Base-by-base conservation (phyloP, 1,140 invertebrate genomes). In the Lepidurus packardi region DNA sequence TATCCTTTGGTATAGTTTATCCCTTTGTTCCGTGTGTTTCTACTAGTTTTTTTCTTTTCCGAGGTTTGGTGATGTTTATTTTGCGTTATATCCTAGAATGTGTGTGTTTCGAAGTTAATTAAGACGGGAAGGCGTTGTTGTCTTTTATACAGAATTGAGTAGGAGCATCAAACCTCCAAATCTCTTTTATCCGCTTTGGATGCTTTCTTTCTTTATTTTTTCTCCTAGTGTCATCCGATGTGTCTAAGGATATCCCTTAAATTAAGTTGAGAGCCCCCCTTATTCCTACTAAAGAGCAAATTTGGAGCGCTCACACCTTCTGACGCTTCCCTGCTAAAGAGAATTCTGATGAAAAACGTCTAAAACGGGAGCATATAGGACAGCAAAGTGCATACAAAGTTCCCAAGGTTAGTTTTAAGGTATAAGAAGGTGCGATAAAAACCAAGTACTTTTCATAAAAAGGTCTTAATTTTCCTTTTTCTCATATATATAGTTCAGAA, bases 21-120 rank as follows among this genome's bases (percentile, higher is more conserved):
- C 16, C 13, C 21, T 65, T 65, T 65, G 53, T 65, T 21, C 16
- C 13, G 0, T 16, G 21, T 65, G 16, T 13, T 7, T 13, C 53
- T 21, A 65, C 8, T 21, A 13, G 13, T 65, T 65, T 16, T 65
- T 65, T 13, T n/a, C 21, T 13, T 65, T 21, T 7, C 1, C 53
- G 53, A 65, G 21, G 53, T 21, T 21, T 65, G 34, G 53, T 16
- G 53, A 6, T 65, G 53, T 21, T 13, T 65, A 16, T 13, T 65
- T 65, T 65, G 53, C 53, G 8, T 65, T 34, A 34, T 34, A 34
- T 34, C 34, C 53, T 65, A 21, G 21, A n/a, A 47, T 47, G 16
- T n/a, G 16, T n/a, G 53, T 65, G 53, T 65, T 21, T 65, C 21
- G 21, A 65, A 65, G 53, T 65, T 65, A 65, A 65, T 65, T 65